These are phyloP conservation scores for Ploceus nigricollis DNA, from an alignment of 2,113 vertebrate species.

Conservation along the genomic window DNA sequence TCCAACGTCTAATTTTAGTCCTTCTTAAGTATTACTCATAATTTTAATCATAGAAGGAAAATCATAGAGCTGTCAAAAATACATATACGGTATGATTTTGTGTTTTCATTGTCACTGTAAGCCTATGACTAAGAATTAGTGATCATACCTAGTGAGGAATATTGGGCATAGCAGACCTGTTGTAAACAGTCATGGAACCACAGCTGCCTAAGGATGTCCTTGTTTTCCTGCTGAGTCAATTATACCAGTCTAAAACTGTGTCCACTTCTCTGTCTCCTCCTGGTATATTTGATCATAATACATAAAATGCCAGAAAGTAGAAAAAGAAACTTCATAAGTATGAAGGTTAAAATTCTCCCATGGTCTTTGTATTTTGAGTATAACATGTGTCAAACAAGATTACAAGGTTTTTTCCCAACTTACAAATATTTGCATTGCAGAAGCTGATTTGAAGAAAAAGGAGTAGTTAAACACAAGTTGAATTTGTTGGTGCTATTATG, in stretches of 20 bases:
- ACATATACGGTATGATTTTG: fast-evolving
- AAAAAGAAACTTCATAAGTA: not conserved
- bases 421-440: not conserved
- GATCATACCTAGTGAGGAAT: not conserved
- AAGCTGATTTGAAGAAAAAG: not conserved
- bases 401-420: not conserved
- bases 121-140: not conserved
- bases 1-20: not conserved
- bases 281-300: not conserved
- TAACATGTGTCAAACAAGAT: not conserved
- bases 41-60: not conserved
- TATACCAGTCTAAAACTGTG: not conserved
- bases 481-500: not conserved
- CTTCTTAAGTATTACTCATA: not conserved
- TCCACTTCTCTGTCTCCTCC: not conserved
- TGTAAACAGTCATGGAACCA: not conserved
- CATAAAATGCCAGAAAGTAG: not conserved
- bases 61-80: not conserved
- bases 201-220: not conserved
- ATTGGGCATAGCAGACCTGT: not conserved
- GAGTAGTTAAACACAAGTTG: not conserved
- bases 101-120: not conserved
- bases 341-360: not conserved
- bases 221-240: not conserved
- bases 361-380: not conserved